Conservation (phyloP, 2,113 vertebrate species). For the Paralichthys olivaceus region DNA sequence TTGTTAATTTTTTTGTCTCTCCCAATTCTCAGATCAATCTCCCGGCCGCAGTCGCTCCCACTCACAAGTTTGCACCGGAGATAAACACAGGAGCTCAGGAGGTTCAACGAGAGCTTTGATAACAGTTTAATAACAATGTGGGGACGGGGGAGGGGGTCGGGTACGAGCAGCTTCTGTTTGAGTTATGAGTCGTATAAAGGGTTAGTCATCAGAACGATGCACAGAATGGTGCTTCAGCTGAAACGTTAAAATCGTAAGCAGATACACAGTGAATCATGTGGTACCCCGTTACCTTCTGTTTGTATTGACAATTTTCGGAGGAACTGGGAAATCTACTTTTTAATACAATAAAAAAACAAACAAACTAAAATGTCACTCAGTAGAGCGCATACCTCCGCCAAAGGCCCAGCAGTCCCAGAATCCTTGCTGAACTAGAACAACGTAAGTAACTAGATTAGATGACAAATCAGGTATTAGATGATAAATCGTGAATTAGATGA, state of each 20-base stretch:
- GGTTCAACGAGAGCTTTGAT: neutral
- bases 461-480: no score
- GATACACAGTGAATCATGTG: neutral
- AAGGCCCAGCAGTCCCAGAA: no score
- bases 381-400: no score
- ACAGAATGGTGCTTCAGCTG: no score
- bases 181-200: neutral
- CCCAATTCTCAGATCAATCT: conserved; percentile 30
- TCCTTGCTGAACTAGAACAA: no score
- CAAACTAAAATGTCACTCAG: no score
- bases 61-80: neutral
- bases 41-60: neutral
- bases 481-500: no score
- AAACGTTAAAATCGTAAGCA: neutral
- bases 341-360: no score
- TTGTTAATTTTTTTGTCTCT: neutral
- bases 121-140: neutral
- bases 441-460: neutral
- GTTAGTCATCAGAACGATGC: no score
- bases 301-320: neutral
- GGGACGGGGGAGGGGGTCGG: neutral
- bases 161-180: neutral
- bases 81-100: conserved; percentile 19
- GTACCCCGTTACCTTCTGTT: neutral
- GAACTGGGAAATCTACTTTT: no score